These are phyloP conservation scores for Siphlonurus alternatus DNA, from an alignment of 2,888 invertebrate genomes.

Conservation along the genomic window DNA sequence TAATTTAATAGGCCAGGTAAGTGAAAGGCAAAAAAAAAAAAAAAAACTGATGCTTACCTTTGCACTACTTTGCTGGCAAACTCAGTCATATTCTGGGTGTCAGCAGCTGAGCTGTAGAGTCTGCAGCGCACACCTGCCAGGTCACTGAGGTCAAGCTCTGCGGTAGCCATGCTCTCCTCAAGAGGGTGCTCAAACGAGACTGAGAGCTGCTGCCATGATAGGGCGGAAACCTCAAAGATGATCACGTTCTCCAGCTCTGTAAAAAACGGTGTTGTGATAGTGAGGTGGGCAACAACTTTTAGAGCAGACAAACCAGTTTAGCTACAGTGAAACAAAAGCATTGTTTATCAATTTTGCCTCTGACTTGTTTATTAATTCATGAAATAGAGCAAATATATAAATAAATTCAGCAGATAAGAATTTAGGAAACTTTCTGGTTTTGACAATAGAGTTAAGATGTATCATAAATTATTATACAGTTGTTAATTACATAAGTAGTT, in stretches of 20 bases:
- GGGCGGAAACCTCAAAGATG: constrained; percentile 84
- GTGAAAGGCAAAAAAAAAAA: no score
- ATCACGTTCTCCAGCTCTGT: constrained; percentile 53
- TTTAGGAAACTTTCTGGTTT: no score
- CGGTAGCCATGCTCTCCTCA: constrained; percentile 84
- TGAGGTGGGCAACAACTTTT: not conserved
- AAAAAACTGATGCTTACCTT: no score
- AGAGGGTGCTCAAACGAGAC: constrained; percentile 84
- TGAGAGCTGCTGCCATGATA: constrained; percentile 77
- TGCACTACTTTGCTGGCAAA: constrained; percentile 56
- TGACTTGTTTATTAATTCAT: no score
- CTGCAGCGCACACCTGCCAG: constrained; percentile 62
- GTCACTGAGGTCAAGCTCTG: constrained; percentile 72
- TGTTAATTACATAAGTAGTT: no score
- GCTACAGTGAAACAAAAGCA: no score
- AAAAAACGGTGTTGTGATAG: constrained; percentile 14
- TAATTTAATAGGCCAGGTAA: no score
- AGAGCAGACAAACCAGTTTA: not conserved
- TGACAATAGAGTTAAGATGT: no score
- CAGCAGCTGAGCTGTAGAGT: constrained; percentile 45
- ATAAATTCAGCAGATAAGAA: no score
- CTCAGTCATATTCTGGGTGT: constrained; percentile 31
- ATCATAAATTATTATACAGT: no score
- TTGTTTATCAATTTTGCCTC: no score
- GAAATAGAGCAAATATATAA: no score